A percentile compares a stretch with the other conserved stretches of the same genome.
Conservation (phyloP, 2,113 vertebrate species). For the Neodon shergylaensis region DNA sequence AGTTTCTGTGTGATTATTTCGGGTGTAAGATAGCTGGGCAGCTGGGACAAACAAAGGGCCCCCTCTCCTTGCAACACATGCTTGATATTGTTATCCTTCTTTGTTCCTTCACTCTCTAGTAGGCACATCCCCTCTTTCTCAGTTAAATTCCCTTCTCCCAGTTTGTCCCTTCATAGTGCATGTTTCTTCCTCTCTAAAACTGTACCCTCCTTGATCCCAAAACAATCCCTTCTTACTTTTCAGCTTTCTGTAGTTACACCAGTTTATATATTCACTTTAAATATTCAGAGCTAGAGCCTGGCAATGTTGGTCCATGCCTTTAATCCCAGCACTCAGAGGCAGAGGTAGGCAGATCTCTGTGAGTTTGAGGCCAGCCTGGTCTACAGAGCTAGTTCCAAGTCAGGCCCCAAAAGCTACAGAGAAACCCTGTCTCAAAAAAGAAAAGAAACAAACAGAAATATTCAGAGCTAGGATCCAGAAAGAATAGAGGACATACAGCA, state of each 20-base stretch:
- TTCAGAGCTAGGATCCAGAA: not conserved
- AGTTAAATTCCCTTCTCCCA: not conserved
- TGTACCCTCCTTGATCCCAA: not conserved
- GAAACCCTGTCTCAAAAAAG: too few relatives aligned
- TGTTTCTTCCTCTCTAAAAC: not conserved
- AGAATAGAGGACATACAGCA: not conserved
- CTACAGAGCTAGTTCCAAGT: too few relatives aligned
- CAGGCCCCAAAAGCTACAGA: too few relatives aligned
- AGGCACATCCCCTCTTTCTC: not conserved
- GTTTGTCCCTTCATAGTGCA: not conserved
- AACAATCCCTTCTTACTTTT: not conserved
- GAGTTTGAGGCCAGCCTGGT: too few relatives aligned
- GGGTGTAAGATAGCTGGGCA: too few relatives aligned
- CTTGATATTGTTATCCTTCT: not conserved
- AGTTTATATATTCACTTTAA: not conserved
- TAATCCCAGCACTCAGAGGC: too few relatives aligned
- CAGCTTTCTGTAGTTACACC: not conserved
- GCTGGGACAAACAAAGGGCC: too few relatives aligned
- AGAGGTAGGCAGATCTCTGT: too few relatives aligned
- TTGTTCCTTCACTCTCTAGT: not conserved
- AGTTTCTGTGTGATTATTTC: too few relatives aligned
- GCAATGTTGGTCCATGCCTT: rapidly evolving
- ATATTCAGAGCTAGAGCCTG: not conserved
- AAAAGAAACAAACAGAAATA: not conserved
- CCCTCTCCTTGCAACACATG: too few relatives aligned